Evolutionary conservation across 2,888 invertebrate genomes (phyloP).

Genomic region (Odontomyia ornata): DNA sequence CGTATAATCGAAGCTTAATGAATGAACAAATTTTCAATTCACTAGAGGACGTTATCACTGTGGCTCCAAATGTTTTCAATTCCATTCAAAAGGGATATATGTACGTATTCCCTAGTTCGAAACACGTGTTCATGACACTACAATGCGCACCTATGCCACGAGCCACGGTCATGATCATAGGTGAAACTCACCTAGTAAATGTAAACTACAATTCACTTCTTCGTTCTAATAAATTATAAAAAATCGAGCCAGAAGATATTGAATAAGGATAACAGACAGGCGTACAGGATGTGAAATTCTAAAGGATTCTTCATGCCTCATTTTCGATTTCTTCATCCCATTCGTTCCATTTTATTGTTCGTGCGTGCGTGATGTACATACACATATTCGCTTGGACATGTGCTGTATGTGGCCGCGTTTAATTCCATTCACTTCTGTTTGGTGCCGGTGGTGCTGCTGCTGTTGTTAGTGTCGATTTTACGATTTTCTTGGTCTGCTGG

Average conservation of each 20-base stretch:
- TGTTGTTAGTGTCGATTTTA: conserved; percentile 11
- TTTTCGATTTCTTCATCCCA: conserved; percentile 21
- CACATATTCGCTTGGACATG: not conserved
- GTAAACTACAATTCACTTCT: not conserved
- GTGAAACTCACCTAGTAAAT: not conserved
- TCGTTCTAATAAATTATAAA: not conserved
- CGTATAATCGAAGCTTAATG: no score
- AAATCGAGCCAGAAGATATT: not conserved
- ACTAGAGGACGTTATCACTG: no score
- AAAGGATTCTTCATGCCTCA: conserved; percentile 31
- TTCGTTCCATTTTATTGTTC: not conserved
- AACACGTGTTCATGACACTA: not conserved
- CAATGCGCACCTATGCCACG: not conserved
- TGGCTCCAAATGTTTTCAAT: no score
- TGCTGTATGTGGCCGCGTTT: not conserved
- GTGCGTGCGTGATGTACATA: not conserved
- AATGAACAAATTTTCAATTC: no score
- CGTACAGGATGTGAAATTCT: conserved; percentile 14
- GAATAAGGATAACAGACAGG: not conserved
- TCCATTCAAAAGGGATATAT: no score
- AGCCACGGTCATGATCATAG: conserved; percentile 15
- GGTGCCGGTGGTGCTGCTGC: not conserved
- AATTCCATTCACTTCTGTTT: not conserved
- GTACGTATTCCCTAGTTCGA: no score
- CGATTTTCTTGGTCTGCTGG: conserved; percentile 13